Evolutionary conservation across 2,888 invertebrate species (phyloP), one percentile per base, ranked within the genome.

Genomic region (Melanchra persicariae): DNA sequence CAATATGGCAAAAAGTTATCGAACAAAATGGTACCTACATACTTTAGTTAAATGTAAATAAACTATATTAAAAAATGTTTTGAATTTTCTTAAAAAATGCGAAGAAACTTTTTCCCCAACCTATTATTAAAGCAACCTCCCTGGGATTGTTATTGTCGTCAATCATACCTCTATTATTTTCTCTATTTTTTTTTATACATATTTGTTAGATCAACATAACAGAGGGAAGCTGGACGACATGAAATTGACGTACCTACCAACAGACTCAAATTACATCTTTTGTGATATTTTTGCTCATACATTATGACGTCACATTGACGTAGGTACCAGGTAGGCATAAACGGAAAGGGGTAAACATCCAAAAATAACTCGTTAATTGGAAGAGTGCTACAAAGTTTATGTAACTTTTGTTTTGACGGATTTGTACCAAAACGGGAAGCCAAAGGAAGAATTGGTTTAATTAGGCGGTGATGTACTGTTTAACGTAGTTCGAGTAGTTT

Each of bases 311-410:
- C 72, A 63, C 26, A 40, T 17, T 24, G 37, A 40, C 54, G 54
- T 45, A 30, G 43, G 34, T n/a, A 70, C 43, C 8, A 34, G 22
- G 30, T 19, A 43, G 8, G 12, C 52, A 52, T n/a, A 57, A 43
- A 26, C 37, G 22, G 37, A 57, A 51, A 65, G 17, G 45, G 52
- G 24, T 59, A 30, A 47, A 55, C 15, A 34, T 66, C 73, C 54
- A 24, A 51, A 66, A 73, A 78, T 77, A 63, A 40, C 37, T 45
- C 40, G 22, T 22, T 67, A 77, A 73, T 77, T 78, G 67, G 45
- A 67, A 72, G 58, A 43, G 37, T 45, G 78, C 55, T 30, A 45
- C 43, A 43, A 52, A 65, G 57, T 58, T 49, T 26, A 51, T 6
- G 30, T 49, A 52, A 54, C 58, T 45, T 49, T 45, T 62, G 66